phyloP scores from a whole-genome alignment of 2,888 invertebrate genomes.

The Polymixis flavicincta region DNA sequence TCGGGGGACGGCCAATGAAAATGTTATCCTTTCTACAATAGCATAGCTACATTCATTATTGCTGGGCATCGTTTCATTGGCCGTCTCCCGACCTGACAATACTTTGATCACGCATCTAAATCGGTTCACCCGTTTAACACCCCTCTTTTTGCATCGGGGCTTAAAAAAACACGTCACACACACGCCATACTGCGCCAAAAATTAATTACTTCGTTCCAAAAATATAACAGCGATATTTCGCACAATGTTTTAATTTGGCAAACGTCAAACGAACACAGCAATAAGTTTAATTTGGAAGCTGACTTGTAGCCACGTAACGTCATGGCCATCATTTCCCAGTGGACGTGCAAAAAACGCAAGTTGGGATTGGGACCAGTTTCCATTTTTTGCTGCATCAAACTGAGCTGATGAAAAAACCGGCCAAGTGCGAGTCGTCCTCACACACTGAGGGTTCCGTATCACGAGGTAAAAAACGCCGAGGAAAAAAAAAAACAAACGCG shows the following conservation, averaged over 20 bases:
- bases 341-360: slow-evolving; percentile 56
- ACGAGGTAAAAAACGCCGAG: too few relatives aligned
- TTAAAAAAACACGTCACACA: not conserved
- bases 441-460: too few relatives aligned
- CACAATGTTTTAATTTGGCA: slow-evolving; percentile 62
- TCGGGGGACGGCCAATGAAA: too few relatives aligned
- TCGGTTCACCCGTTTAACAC: too few relatives aligned
- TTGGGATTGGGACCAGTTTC: slow-evolving; percentile 44
- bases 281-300: slow-evolving; percentile 59
- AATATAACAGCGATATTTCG: slow-evolving; percentile 37
- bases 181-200: slow-evolving; percentile 39
- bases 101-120: too few relatives aligned
- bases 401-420: slow-evolving; percentile 46
- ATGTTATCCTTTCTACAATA: too few relatives aligned
- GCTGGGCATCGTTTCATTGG: too few relatives aligned
- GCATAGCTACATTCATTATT: too few relatives aligned
- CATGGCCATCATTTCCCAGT: slow-evolving; percentile 52
- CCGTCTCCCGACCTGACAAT: too few relatives aligned
- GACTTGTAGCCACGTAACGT: slow-evolving; percentile 40
- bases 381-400: slow-evolving; percentile 52
- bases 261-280: slow-evolving; percentile 50
- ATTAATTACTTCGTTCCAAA: slow-evolving; percentile 40
- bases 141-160: too few relatives aligned
- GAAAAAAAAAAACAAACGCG: too few relatives aligned
- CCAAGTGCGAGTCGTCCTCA: too few relatives aligned